phyloP scores from a whole-genome alignment of 2,888 invertebrate species.

The Drosophila atripex region DNA sequence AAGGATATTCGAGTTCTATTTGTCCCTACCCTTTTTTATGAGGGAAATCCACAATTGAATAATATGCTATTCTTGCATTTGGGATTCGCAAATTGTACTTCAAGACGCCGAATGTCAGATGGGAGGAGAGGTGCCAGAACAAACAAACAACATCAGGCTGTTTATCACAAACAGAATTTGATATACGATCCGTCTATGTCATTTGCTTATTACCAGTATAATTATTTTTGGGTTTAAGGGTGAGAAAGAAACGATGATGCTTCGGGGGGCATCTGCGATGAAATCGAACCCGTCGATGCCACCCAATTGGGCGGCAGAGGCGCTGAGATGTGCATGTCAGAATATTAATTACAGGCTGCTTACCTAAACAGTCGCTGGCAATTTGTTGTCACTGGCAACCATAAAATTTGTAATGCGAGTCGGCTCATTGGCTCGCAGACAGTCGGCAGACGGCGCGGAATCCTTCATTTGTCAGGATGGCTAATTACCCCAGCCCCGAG shows the following conservation, averaged over 20 bases:
- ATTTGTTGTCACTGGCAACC: slow-evolving; percentile 41
- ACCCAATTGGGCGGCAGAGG: neutral
- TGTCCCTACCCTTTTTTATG: neutral
- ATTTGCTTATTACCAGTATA: slow-evolving; percentile 31
- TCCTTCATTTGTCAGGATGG: slow-evolving; percentile 11
- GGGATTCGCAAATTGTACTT: too few species aligned
- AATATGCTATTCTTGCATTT: too few species aligned
- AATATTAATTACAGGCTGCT: slow-evolving; percentile 66
- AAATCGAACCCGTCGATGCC: slow-evolving; percentile 29
- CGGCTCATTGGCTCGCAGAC: slow-evolving; percentile 54
- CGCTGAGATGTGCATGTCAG: slow-evolving; percentile 22
- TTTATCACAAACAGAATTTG: slow-evolving; percentile 63
- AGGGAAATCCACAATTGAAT: too few species aligned
- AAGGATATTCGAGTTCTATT: neutral
- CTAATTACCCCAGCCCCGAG: slow-evolving; percentile 19
- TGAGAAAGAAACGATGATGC: slow-evolving; percentile 6
- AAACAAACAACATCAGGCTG: slow-evolving; percentile 30
- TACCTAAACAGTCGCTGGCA: slow-evolving; percentile 48
- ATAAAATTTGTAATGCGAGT: slow-evolving; percentile 57
- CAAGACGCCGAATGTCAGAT: too few species aligned
- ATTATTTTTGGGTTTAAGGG: slow-evolving; percentile 19
- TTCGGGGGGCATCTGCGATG: neutral
- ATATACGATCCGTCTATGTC: slow-evolving; percentile 59
- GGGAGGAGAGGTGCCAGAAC: neutral
- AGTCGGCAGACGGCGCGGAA: slow-evolving; percentile 6